A percentile compares a stretch with the other conserved stretches of the same genome.
Conservation (phyloP, 2,888 invertebrate genomes). For the Mesodorylaimus sp. region DNA sequence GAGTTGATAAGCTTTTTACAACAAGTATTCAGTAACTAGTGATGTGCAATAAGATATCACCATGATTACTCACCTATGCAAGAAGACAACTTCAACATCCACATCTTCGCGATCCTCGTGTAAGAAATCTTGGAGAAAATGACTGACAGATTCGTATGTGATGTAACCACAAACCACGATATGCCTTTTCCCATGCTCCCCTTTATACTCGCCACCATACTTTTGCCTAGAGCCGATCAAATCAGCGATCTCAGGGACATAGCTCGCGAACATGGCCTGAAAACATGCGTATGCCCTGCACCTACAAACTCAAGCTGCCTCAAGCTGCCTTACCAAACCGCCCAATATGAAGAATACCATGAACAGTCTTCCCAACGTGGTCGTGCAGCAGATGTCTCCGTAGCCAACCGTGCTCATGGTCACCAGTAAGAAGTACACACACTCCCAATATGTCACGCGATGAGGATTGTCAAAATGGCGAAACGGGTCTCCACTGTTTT, state of each 20-base stretch:
- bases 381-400: constrained; percentile 95
- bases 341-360: constrained; percentile 99
- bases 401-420: constrained; percentile 98
- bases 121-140: constrained; percentile 99
- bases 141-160: constrained; percentile 98
- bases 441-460: constrained; percentile 93
- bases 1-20: constrained; percentile 2
- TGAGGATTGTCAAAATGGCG: constrained; percentile 86
- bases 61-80: constrained; percentile 67
- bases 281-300: constrained; percentile 1
- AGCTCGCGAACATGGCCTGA: constrained; percentile 99
- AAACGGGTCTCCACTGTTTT: constrained; percentile 93
- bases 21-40: neutral
- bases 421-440: constrained; percentile 95
- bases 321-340: constrained; percentile 81
- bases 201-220: constrained; percentile 98
- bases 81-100: constrained; percentile 88
- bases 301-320: neutral
- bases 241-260: constrained; percentile 99
- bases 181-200: constrained; percentile 99
- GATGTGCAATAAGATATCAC: neutral
- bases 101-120: constrained; percentile 99
- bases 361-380: constrained; percentile 91
- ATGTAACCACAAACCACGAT: constrained; percentile 99
- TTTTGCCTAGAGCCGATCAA: constrained; percentile 97